Conservation (phyloP, 2,888 invertebrate genomes). For the Rhopalosiphum nymphaeae region DNA sequence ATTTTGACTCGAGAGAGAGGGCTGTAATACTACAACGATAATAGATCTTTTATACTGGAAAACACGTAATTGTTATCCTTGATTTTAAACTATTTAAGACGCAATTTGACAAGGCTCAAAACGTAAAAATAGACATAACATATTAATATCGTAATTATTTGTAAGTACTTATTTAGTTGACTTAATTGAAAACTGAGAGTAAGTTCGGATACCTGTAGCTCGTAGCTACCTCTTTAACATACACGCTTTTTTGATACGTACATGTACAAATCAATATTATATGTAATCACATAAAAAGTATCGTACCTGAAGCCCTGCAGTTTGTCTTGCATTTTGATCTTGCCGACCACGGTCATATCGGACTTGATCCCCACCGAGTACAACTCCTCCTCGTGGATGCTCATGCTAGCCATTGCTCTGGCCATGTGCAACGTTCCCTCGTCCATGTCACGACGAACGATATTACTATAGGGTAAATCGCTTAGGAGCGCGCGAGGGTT, state of each 20-base stretch:
- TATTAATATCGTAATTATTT: neutral
- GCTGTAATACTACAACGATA: neutral
- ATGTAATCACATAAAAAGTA: neutral
- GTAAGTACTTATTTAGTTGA: neutral
- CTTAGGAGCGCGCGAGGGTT: neutral
- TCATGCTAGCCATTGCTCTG: slow-evolving; percentile 78
- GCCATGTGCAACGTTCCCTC: slow-evolving; percentile 82
- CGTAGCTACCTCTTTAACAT: neutral
- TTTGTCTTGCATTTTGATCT: slow-evolving; percentile 78
- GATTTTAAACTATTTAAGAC: neutral
- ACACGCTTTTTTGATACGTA: neutral
- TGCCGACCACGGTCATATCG: slow-evolving; percentile 76
- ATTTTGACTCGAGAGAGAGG: neutral
- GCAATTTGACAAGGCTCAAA: neutral
- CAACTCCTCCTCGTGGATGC: slow-evolving; percentile 71
- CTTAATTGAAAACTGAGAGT: neutral
- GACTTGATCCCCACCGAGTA: slow-evolving; percentile 65
- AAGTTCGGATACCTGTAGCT: neutral
- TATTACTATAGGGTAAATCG: neutral
- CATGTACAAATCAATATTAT: neutral
- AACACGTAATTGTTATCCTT: neutral
- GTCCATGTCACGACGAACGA: slow-evolving; percentile 73
- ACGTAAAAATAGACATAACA: neutral
- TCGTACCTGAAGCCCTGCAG: slow-evolving; percentile 79
- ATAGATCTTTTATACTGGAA: neutral